phyloP scores from a whole-genome alignment of 1,140 invertebrate genomes.

The Zaprionus vittiger region DNA sequence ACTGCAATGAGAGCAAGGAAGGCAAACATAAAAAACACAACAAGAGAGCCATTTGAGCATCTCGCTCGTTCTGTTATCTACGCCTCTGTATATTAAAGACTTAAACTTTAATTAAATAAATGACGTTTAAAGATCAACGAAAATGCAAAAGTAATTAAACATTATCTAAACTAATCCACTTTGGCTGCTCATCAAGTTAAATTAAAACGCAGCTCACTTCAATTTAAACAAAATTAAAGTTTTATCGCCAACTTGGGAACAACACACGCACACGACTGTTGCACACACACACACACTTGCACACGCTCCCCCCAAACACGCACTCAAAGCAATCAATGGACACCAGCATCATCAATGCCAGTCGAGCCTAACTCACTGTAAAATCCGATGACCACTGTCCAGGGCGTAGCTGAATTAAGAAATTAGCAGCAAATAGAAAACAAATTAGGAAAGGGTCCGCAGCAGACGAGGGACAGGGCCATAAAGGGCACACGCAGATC shows the following conservation, averaged over 20 bases:
- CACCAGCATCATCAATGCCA: constrained; percentile 54
- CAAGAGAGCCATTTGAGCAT: not conserved
- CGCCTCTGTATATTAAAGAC: not conserved
- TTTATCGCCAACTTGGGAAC: constrained; percentile 70
- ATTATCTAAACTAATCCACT: constrained; percentile 59
- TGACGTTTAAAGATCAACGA: not conserved
- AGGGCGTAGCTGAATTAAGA: constrained; percentile 67
- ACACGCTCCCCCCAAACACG: not conserved
- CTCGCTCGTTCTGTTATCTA: not conserved
- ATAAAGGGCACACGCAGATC: constrained; percentile 39
- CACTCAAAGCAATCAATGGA: constrained; percentile 54
- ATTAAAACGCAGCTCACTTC: constrained; percentile 49
- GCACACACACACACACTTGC: constrained; percentile 9
- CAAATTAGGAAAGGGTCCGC: constrained; percentile 78
- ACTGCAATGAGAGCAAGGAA: too few species aligned
- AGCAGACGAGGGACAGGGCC: constrained; percentile 17
- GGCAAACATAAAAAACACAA: too few species aligned
- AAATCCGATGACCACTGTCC: constrained; percentile 37
- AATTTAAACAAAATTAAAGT: constrained; percentile 72
- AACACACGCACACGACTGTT: not conserved
- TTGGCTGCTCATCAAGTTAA: constrained; percentile 36
- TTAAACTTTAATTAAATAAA: not conserved
- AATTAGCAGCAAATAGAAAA: constrained; percentile 81
- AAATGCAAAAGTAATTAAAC: constrained; percentile 59
- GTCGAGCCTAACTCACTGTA: constrained; percentile 48